Conservation (phyloP, 2,797 vertebrate genomes). For the Emys orbicularis region DNA sequence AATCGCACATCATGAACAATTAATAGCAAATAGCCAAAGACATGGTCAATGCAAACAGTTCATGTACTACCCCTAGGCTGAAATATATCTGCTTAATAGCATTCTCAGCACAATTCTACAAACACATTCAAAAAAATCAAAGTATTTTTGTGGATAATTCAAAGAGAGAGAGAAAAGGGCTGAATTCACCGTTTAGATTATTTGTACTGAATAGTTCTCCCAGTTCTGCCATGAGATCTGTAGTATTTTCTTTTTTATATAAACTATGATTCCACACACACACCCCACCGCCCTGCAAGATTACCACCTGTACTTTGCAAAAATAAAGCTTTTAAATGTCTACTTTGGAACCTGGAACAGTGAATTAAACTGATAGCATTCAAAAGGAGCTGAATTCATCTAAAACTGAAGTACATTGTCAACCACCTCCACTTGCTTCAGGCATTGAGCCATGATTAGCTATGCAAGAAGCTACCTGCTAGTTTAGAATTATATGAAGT, state of each 20-base stretch:
- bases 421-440: constrained; percentile 84
- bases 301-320: constrained; percentile 61
- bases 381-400: constrained; percentile 82
- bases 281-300: background rate
- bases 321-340: constrained; percentile 71
- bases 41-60: background rate
- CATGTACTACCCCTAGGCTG: background rate
- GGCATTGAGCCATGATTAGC: constrained; percentile 87
- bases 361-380: constrained; percentile 82
- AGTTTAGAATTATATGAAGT: constrained; percentile 85
- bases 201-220: background rate
- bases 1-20: background rate
- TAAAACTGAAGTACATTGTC: constrained; percentile 83
- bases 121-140: background rate
- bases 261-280: background rate
- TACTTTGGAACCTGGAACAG: constrained; percentile 76
- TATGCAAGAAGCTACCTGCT: constrained; percentile 89
- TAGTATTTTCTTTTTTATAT: background rate
- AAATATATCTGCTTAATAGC: background rate
- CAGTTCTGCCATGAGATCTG: background rate
- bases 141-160: background rate
- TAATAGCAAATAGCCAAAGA: background rate
- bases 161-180: background rate
- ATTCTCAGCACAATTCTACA: background rate
- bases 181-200: accelerated